Evolutionary conservation across 2,797 vertebrate species (phyloP).

Genomic region (Hephaestus fuliginosus): DNA sequence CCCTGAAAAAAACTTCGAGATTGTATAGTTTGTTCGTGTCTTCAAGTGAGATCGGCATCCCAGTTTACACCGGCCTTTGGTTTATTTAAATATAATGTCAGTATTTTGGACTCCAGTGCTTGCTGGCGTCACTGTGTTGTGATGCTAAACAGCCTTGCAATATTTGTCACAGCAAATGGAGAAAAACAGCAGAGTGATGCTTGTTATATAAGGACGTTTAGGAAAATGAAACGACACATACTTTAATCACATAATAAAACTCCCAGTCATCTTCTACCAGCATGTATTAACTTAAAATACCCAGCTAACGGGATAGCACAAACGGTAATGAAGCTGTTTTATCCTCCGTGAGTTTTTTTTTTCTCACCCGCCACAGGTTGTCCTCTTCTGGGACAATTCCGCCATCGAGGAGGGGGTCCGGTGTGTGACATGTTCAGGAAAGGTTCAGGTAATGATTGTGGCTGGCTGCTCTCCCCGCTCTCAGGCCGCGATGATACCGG

Average conservation of each 20-base stretch:
- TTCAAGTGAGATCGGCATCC: neutral
- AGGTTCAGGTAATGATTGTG: neutral
- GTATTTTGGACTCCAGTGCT: neutral
- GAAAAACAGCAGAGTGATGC: neutral
- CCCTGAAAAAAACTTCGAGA: rapidly evolving
- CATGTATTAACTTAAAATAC: neutral
- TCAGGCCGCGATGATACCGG: constrained; percentile 47
- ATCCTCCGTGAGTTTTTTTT: neutral
- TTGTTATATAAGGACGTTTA: neutral
- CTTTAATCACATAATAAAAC: neutral
- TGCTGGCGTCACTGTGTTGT: constrained; percentile 9
- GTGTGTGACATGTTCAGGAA: constrained; percentile 88
- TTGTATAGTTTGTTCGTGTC: rapidly evolving
- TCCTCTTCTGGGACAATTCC: constrained; percentile 94
- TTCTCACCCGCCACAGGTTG: constrained; percentile 94
- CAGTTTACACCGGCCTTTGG: rapidly evolving
- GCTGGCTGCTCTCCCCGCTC: constrained; percentile 38
- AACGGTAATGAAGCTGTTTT: neutral
- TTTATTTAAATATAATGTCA: neutral
- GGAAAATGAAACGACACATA: rapidly evolving
- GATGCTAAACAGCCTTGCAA: constrained; percentile 28
- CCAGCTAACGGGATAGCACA: neutral
- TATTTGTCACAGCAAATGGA: neutral
- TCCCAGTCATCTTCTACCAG: neutral
- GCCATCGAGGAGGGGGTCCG: constrained; percentile 96